Evolutionary conservation across 2,113 vertebrate genomes (phyloP).

Genomic region (Gobiocypris rarus): DNA sequence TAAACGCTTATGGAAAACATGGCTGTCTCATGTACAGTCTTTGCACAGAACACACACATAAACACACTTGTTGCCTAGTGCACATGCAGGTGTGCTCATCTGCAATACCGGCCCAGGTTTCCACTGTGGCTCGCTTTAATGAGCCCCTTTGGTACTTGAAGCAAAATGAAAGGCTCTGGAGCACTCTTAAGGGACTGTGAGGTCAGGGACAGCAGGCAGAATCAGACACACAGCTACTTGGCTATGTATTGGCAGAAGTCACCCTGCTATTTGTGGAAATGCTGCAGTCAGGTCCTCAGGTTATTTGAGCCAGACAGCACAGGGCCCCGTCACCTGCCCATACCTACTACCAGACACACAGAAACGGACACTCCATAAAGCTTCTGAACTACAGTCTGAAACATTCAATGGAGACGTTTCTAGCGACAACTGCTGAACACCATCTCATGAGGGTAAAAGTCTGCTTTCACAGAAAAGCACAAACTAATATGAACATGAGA

Average conservation of each 20-base stretch:
- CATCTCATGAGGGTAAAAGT: neutral
- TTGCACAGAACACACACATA: neutral
- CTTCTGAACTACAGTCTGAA: neutral
- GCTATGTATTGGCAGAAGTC: neutral
- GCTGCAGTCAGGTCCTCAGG: slow-evolving; percentile 45
- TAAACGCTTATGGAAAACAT: neutral
- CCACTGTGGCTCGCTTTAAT: slow-evolving; percentile 4
- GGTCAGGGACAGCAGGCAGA: slow-evolving; percentile 16
- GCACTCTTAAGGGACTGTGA: neutral
- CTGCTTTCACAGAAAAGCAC: neutral
- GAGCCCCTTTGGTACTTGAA: neutral
- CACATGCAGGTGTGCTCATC: slow-evolving; percentile 39
- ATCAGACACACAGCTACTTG: neutral
- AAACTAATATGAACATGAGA: neutral
- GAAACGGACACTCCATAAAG: neutral
- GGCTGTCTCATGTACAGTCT: neutral
- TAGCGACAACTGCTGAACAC: neutral
- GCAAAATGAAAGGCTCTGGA: neutral
- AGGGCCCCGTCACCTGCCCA: slow-evolving; percentile 18
- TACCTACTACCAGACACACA: slow-evolving; percentile 3
- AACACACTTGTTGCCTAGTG: neutral
- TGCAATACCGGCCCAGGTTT: neutral
- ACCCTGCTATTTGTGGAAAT: slow-evolving; percentile 53
- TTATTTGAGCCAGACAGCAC: slow-evolving; percentile 37
- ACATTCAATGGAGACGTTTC: neutral